Base-by-base conservation (phyloP, 2,113 vertebrate species). In the Panthera leo region DNA sequence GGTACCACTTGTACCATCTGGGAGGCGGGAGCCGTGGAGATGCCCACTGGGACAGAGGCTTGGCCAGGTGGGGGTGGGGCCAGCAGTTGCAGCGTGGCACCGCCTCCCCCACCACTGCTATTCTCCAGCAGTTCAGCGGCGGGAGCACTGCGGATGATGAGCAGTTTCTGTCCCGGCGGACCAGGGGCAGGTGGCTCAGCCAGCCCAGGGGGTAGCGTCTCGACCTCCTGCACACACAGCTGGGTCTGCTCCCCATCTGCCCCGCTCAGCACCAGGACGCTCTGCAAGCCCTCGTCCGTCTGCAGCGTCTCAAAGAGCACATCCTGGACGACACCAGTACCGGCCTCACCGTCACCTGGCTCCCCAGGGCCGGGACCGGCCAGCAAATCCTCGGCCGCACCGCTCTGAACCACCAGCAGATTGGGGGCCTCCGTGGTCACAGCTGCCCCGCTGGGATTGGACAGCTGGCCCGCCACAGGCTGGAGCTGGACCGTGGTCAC, bases 181-280 rank as follows among this genome's bases (percentile, higher is more conserved):
- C 85, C 88, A 0, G 97, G 89, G 34, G 97, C 89, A 0, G 97
- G 93, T 0, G 96, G 80, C 63, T 98, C 98, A 0, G 97, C 53
- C 85, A 98, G 97, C 2, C 95, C 98, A 0, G 90, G 68, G 1
- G 94, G 83, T 0, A 99, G 97, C 6, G 98, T 97, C 58, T 98
- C 98, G 0, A 99, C 98, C 84, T 98, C 98, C 96, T 99, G 98
- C 61, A 98, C 98, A 8, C 98, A 99, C 0, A 98, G 92, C 19
- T 97, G 97, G 0, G 98, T 98, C 96, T 98, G 98, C 88, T 98
- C 98, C 0, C 98, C 98, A 0, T 98, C 97, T 0, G 98, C 98
- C 5, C 98, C 97, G 1, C 98, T 98, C 80, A 98, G 93, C 31
- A 99, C 98, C 89, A 99, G 95, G 13, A 99, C 86, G 0, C 98